Base-by-base conservation (phyloP, 2,888 invertebrate species). In the Malthinus seriepunctatus region DNA sequence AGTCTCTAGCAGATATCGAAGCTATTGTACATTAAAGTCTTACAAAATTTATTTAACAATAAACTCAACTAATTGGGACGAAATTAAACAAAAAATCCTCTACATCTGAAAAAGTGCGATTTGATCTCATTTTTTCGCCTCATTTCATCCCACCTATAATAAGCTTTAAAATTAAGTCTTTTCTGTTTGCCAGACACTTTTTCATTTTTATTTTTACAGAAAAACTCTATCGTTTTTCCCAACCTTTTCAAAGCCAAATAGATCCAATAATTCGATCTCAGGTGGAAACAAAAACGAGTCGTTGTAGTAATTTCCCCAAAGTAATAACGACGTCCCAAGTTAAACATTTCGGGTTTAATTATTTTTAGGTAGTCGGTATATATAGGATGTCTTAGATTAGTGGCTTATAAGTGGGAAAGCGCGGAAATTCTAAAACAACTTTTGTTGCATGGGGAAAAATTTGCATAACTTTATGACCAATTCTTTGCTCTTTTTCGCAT, bases 301-400 rank as follows among this genome's bases (percentile, higher is more conserved):
- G 48, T 58, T 45, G 38, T 54, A 64, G 65, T 68, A 66, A 67
- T 68, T 65, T 65, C 68, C 67, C 68, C 62, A 63, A 67, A 67
- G 68, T 67, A 69, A 67, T 67, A 64, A 63, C 65, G 62, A 63
- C 63, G 65, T 66, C 65, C 60, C 65, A 49, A 64, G 63, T 54
- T 63, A 68, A 66, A 67, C 66, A 66, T 60, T 63, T 54, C 48
- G 62, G 58, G 62, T 64, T 67, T 67, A 66, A 67, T 63, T 64
- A 52, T 63, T 23, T 23, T 23, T 2, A 2, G 23, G n/a, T n/a
- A n/a, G n/a, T n/a, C n/a, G n/a, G n/a, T n/a, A n/a, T n/a, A n/a
- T n/a, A n/a, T n/a, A n/a, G n/a, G n/a, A n/a, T n/a, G n/a, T n/a
- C n/a, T n/a, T n/a, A n/a, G n/a, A n/a, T n/a, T n/a, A n/a, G n/a